These are phyloP conservation scores for Lordiphosa clarofinis DNA, from an alignment of 1,140 invertebrate species.

Conservation along the genomic window DNA sequence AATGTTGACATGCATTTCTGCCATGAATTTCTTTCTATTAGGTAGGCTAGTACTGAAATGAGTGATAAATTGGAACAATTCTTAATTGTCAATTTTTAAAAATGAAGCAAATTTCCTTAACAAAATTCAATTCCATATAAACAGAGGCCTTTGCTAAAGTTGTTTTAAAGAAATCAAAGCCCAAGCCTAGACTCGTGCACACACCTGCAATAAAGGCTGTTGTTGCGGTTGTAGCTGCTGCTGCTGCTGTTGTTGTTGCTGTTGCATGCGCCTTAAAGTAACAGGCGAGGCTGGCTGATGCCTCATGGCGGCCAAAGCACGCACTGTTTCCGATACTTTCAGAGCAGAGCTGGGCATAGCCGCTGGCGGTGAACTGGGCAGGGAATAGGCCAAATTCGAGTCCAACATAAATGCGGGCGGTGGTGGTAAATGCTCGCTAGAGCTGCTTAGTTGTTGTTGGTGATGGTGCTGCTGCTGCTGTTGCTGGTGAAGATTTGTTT, in stretches of 20 bases:
- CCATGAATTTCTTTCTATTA: no score
- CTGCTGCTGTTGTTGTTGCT: conserved; percentile 53
- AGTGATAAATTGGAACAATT: no score
- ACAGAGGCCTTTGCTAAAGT: neutral
- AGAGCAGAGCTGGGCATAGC: conserved; percentile 74
- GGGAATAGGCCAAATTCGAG: conserved; percentile 31
- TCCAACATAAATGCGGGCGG: conserved; percentile 91
- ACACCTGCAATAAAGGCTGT: conserved; percentile 63
- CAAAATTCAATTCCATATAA: conserved; percentile 2
- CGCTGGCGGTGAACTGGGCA: conserved; percentile 33
- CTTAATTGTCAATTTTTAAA: neutral
- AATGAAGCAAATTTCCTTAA: conserved; percentile 1
- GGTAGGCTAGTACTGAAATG: no score
- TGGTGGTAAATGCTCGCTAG: conserved; percentile 87
- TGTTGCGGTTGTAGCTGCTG: conserved; percentile 36
- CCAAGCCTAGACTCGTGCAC: conserved; percentile 47
- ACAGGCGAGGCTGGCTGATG: conserved; percentile 92
- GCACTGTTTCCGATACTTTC: conserved; percentile 92
- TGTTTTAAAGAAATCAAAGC: conserved; percentile 5
- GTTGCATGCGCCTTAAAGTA: conserved; percentile 82
- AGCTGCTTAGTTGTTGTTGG: conserved; percentile 53
- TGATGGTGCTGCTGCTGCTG: conserved; percentile 32
- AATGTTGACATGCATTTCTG: no score
- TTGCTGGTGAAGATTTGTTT: conserved; percentile 32
- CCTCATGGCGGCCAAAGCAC: conserved; percentile 90